phyloP scores from a whole-genome alignment of 2,888 invertebrate genomes.

The Caenorhabditis becei region DNA sequence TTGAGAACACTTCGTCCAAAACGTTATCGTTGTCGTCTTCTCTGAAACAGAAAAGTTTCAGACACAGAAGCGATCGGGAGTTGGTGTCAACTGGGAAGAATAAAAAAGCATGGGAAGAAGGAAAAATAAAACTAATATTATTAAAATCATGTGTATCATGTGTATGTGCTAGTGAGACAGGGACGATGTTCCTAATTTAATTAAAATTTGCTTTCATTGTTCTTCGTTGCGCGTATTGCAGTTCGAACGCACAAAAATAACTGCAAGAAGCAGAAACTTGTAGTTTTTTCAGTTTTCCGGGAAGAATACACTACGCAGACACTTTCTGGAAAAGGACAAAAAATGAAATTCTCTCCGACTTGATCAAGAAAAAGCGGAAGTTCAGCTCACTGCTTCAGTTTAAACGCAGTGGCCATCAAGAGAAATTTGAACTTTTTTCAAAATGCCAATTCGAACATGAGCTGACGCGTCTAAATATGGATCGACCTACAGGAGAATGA shows the following conservation, averaged over 20 bases:
- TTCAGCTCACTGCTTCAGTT: conserved; percentile 36
- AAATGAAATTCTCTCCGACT: background rate
- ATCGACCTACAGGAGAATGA: background rate
- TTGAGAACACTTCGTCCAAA: conserved; percentile 57
- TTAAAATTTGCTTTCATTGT: conserved; percentile 66
- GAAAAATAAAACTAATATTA: conserved; percentile 64
- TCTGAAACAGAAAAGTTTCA: conserved; percentile 57
- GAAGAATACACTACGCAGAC: no score
- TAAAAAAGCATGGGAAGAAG: background rate
- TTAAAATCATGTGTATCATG: conserved; percentile 66
- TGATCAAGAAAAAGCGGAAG: conserved; percentile 40
- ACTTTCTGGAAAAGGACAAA: background rate
- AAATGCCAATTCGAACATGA: background rate
- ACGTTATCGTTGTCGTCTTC: conserved; percentile 61
- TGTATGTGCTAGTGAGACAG: conserved; percentile 57
- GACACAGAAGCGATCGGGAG: background rate
- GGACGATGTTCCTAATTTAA: conserved; percentile 61
- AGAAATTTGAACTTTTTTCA: conserved; percentile 10
- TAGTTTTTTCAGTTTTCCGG: conserved; percentile 20
- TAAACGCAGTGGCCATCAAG: background rate
- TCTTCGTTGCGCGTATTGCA: conserved; percentile 47
- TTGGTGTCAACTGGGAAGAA: background rate
- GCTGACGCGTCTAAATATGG: conserved; percentile 2
- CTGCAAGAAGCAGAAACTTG: conserved; percentile 24
- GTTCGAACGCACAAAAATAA: conserved; percentile 53